Evolutionary conservation across 30 jellyfish, hydroid and myxozoan genomes (phyloP).

Genomic region (Cassiopea xamachana): DNA sequence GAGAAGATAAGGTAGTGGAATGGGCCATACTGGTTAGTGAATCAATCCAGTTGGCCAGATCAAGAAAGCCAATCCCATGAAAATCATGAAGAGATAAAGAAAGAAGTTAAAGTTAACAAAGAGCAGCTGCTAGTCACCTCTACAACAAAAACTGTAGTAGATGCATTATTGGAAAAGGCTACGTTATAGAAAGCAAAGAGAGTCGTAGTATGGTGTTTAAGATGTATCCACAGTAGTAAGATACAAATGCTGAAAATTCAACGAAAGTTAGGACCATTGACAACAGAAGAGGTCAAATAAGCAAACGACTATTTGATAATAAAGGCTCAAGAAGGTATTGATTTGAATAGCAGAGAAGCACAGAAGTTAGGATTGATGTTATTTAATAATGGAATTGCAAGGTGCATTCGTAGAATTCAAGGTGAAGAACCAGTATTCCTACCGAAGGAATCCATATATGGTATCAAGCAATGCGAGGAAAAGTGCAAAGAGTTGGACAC

Average conservation of each 20-base stretch:
- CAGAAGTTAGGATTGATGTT: conserved; percentile 24
- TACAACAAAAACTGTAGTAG: background rate
- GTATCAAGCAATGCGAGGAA: conserved; percentile 29
- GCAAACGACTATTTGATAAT: conserved; percentile 17
- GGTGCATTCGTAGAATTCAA: conserved; percentile 49
- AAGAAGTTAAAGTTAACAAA: background rate
- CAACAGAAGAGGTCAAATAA: conserved; percentile 30
- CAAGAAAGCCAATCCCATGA: background rate
- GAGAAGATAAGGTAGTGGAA: no score
- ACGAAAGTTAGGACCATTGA: conserved; percentile 29
- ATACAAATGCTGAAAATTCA: background rate
- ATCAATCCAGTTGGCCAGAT: conserved; percentile 25
- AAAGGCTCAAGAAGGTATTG: conserved; percentile 16
- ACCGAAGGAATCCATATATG: conserved; percentile 23
- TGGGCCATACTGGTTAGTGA: conserved; percentile 52
- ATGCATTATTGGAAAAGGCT: background rate
- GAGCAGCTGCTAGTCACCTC: background rate
- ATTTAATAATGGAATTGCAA: conserved; percentile 13
- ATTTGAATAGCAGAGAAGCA: conserved; percentile 21
- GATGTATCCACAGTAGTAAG: conserved; percentile 2
- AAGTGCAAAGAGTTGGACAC: conserved; percentile 34
- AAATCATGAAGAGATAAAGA: background rate
- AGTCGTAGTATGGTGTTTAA: conserved; percentile 25
- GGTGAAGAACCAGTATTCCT: conserved; percentile 46
- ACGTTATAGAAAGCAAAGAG: conserved; percentile 21